Percentiles rank a stretch among this genome's conserved stretches.
These are phyloP conservation scores for Pimephales promelas DNA, from an alignment of 2,113 vertebrate species.

Conservation along the genomic window DNA sequence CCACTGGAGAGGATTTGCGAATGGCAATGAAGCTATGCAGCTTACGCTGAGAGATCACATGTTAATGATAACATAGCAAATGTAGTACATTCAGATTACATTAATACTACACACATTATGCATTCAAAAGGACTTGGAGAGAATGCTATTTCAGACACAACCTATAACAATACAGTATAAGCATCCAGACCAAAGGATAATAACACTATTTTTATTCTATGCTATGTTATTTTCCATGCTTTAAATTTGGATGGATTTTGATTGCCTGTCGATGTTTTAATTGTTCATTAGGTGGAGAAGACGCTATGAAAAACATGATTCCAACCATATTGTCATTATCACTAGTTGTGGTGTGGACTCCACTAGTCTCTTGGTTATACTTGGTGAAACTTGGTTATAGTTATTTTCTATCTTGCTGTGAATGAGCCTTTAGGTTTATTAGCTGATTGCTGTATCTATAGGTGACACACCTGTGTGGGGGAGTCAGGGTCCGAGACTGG, in stretches of 20 bases:
- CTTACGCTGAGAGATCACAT: too few relatives aligned
- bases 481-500: slow-evolving; percentile 69
- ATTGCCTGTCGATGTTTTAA: not conserved
- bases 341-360: not conserved
- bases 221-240: not conserved
- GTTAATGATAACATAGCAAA: too few relatives aligned
- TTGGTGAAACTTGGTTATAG: not conserved
- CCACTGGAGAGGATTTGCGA: too few relatives aligned
- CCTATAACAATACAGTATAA: not conserved
- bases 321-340: not conserved
- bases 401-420: not conserved
- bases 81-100: too few relatives aligned
- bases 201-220: too few relatives aligned
- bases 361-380: not conserved
- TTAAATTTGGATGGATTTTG: not conserved
- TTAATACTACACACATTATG: too few relatives aligned
- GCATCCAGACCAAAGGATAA: not conserved
- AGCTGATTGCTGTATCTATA: too few relatives aligned
- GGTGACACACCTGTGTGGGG: slow-evolving; percentile 71
- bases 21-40: too few relatives aligned
- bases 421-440: slow-evolving; percentile 42
- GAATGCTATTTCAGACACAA: too few relatives aligned
- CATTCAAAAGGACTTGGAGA: too few relatives aligned
- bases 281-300: not conserved
- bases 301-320: not conserved